These are phyloP conservation scores for Byasa hedistus DNA, from an alignment of 2,888 invertebrate species.

Conservation along the genomic window DNA sequence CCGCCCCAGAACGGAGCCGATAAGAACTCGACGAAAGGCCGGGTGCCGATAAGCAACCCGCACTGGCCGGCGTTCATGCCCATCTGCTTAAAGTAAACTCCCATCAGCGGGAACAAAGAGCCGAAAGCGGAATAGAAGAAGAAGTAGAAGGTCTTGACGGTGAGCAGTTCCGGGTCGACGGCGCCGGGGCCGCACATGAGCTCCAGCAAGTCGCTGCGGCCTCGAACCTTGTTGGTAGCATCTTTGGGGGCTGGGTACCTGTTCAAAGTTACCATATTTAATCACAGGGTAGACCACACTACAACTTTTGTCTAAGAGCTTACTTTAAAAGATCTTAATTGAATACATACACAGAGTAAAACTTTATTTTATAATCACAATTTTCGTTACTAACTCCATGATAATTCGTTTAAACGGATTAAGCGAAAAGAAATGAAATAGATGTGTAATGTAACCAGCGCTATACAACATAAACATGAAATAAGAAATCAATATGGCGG, in stretches of 20 bases:
- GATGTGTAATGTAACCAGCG: neutral
- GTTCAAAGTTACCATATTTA: conserved; percentile 20
- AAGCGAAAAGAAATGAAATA: too few species aligned
- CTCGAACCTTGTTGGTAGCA: conserved; percentile 93
- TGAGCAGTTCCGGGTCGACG: conserved; percentile 93
- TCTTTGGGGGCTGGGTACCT: conserved; percentile 93
- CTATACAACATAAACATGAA: conserved; percentile 4
- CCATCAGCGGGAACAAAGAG: conserved; percentile 98
- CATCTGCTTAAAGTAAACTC: conserved; percentile 99
- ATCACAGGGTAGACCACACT: too few species aligned
- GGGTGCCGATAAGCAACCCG: conserved; percentile 94
- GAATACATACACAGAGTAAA: too few species aligned
- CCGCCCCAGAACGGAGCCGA: conserved; percentile 99
- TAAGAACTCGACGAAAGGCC: conserved; percentile 98
- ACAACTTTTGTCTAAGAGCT: too few species aligned
- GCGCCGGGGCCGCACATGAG: conserved; percentile 87
- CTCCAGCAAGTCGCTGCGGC: conserved; percentile 91
- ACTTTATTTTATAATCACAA: too few species aligned
- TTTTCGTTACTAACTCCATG: too few species aligned
- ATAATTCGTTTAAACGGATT: too few species aligned
- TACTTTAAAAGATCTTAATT: too few species aligned
- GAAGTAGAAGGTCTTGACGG: conserved; percentile 98
- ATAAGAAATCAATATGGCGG: conserved; percentile 20
- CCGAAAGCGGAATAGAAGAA: conserved; percentile 99
- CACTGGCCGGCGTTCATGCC: conserved; percentile 99